Conservation (phyloP, 53 echinoderm and acorn worm species). For the Hippasteria phrygiana region DNA sequence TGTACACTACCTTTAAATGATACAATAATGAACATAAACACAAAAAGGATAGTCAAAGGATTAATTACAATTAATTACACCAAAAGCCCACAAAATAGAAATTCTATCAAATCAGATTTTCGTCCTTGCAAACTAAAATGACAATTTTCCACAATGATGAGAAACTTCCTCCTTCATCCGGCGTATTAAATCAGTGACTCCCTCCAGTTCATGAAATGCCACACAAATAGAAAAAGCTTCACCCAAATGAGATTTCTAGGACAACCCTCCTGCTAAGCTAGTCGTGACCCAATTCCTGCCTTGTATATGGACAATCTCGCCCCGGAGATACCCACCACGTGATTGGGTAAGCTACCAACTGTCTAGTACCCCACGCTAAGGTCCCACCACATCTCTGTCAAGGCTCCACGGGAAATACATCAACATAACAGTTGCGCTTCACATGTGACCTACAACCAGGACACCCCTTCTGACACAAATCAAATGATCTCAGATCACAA, state of each 20-base stretch:
- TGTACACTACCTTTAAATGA: no score
- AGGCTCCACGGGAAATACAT: background rate
- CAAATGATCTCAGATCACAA: background rate
- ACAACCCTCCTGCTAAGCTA: constrained; percentile 20
- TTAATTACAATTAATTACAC: no score
- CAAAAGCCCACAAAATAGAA: no score
- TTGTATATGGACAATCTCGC: constrained; percentile 6
- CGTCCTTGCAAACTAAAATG: background rate
- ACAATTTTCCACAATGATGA: constrained; percentile 14
- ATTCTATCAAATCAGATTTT: background rate
- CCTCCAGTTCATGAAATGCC: no score
- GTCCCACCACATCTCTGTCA: background rate
- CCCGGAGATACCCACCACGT: background rate
- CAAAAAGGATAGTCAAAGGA: no score
- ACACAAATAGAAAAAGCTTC: background rate
- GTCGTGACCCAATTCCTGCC: constrained; percentile 39
- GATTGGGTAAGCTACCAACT: constrained; percentile 15
- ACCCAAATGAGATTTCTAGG: constrained; percentile 4
- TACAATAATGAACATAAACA: no score
- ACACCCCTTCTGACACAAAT: constrained; percentile 11
- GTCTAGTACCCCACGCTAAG: constrained; percentile 15
- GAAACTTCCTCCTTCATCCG: no score
- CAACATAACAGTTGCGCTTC: constrained; percentile 40
- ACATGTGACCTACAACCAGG: constrained; percentile 10
- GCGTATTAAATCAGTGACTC: no score